Percentiles rank a stretch among this genome's conserved stretches.
These are phyloP conservation scores for Macrophya alboannulata DNA, from an alignment of 2,888 invertebrate species.

Conservation along the genomic window DNA sequence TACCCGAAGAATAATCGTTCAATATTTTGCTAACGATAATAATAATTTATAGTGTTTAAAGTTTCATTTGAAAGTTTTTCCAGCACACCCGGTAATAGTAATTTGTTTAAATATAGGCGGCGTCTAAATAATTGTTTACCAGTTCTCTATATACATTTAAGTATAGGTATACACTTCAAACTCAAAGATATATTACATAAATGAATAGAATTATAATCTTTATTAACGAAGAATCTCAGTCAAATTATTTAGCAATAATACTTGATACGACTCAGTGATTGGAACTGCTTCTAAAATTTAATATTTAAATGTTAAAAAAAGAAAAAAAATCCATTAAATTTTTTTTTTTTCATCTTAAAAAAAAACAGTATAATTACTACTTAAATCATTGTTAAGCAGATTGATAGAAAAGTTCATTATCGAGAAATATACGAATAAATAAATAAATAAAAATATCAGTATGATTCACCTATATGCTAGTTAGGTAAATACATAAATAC, in stretches of 20 bases:
- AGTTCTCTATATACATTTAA: background rate
- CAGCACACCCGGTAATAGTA: background rate
- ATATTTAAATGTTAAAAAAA: conserved; percentile 59
- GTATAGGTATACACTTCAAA: background rate
- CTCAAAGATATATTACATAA: background rate
- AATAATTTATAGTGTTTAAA: too few species aligned
- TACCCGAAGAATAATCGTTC: background rate
- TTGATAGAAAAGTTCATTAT: conserved; percentile 36
- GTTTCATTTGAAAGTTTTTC: too few species aligned
- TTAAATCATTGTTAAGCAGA: background rate
- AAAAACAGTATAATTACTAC: too few species aligned
- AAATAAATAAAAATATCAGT: background rate
- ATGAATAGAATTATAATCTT: conserved; percentile 20
- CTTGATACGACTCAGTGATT: conserved; percentile 66
- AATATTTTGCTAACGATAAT: background rate
- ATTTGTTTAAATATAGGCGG: background rate
- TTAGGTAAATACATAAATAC: background rate
- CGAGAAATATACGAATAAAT: conserved; percentile 5
- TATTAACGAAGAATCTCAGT: conserved; percentile 67
- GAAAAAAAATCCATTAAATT: background rate
- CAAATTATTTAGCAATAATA: conserved; percentile 75
- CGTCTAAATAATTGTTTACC: background rate
- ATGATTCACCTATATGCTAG: background rate
- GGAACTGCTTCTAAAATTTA: conserved; percentile 65
- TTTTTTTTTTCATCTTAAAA: too few species aligned